These are phyloP conservation scores for Microctenopoma lineatum DNA, from an alignment of 2,797 vertebrate genomes.

Conservation along the genomic window DNA sequence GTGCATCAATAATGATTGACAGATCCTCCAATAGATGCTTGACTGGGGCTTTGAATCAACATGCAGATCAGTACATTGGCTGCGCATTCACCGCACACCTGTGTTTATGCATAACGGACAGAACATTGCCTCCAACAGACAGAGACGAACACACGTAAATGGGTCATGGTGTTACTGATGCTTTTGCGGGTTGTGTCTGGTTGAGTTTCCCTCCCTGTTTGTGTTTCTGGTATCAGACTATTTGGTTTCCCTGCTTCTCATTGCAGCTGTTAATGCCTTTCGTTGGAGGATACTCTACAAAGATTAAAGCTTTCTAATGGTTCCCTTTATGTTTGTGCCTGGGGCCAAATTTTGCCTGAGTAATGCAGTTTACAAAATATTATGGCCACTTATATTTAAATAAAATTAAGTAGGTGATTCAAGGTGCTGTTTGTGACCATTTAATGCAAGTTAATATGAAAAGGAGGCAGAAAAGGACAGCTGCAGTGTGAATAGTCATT, in stretches of 20 bases:
- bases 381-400: background rate
- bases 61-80: constrained; percentile 1
- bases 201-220: constrained; percentile 26
- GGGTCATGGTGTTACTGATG: constrained; percentile 21
- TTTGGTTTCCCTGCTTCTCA: constrained; percentile 16
- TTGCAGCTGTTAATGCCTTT: background rate
- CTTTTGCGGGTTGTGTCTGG: constrained; percentile 18
- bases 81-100: background rate
- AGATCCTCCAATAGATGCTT: constrained; percentile 45
- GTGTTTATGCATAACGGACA: background rate
- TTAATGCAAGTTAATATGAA: constrained; percentile 10
- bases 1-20: constrained; percentile 70
- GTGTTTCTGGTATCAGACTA: constrained; percentile 1
- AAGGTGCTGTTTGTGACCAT: background rate
- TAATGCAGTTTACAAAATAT: background rate
- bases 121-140: background rate
- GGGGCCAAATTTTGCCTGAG: constrained; percentile 3
- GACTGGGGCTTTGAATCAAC: constrained; percentile 46
- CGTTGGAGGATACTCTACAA: constrained; percentile 3
- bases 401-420: constrained; percentile 18
- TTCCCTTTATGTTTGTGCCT: background rate
- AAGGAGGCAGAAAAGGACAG: constrained; percentile 5
- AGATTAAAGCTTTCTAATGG: constrained; percentile 4
- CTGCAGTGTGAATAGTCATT: constrained; percentile 1
- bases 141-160: constrained; percentile 11